Evolutionary conservation across 2,113 vertebrate genomes (phyloP), one percentile per base, ranked within the genome.

Genomic region (Myodes glareolus): DNA sequence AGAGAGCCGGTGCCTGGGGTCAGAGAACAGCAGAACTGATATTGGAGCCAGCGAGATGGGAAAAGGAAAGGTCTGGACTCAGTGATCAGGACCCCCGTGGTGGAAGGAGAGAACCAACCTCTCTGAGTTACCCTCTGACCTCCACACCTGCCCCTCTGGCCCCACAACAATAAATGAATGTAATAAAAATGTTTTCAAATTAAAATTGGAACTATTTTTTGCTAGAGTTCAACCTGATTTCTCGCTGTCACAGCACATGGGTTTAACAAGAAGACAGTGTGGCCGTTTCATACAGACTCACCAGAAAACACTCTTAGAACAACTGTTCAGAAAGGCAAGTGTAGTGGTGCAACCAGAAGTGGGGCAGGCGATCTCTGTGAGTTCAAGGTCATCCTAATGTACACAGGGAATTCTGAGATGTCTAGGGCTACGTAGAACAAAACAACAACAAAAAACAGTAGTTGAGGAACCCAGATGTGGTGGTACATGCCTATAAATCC

Each of bases 101-200:
- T 12, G 33, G 50, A 55, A 52, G 47, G 21, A 47, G 31, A 80
- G 31, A 80, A 36, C 17, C 47, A 10, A 5, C 31, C 31, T 36
- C 4, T 55, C 50, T 33, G n/a, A 55, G 17, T 80, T 80, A 36
- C 33, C 78, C 33, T 55, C 50, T 55, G 50, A 81, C 10, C 31
- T 3, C 33, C 50, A 23, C 31, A 50, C 45, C 1, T 9, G 29
- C 3, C 2, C 45, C 75, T 31, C 29, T 0, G 7, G 4, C 29
- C 45, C 17, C 19, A 1, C 47, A 52, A 10, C 33, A n/a, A 80
- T 36, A 21, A 52, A 55, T 13, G 8, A n/a, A 81, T 36, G 31
- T 52, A 52, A 80, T n/a, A 23, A 10, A 55, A 80, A 12, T 55
- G 31, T 55, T 52, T 80, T 10, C 3, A n/a, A 36, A 80, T 33